phyloP scores from a whole-genome alignment of 92 coral and sea anemone species.

The Epizoanthus fatuus region DNA sequence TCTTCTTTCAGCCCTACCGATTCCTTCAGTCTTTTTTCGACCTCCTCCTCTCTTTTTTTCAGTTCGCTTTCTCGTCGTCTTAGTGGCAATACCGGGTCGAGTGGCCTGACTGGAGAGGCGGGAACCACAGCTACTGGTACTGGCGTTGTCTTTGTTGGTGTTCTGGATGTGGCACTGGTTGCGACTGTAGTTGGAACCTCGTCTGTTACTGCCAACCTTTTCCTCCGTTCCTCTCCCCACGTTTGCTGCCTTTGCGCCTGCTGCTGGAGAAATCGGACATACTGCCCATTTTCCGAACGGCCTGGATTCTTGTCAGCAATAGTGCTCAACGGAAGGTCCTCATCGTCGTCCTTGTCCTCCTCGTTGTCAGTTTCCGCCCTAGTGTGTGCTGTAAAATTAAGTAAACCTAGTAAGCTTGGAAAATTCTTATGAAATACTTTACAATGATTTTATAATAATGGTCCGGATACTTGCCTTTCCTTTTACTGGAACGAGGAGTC shows the following conservation, averaged over 20 bases:
- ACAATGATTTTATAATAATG: background rate
- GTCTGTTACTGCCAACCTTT: too few species aligned
- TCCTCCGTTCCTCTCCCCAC: too few species aligned
- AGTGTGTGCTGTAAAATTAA: conserved; percentile 25
- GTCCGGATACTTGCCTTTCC: conserved; percentile 24
- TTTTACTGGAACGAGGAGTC: conserved; percentile 13
- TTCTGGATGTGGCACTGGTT: background rate
- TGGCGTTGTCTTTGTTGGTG: conserved; percentile 6
- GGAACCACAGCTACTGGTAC: conserved; percentile 8
- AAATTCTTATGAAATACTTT: background rate
- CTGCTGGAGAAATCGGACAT: conserved; percentile 12
- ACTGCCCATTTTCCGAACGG: background rate
- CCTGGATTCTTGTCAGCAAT: too few species aligned
- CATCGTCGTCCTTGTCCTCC: conserved; percentile 28
- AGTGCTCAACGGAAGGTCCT: conserved; percentile 17
- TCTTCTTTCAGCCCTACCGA: background rate
- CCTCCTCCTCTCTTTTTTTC: conserved; percentile 4
- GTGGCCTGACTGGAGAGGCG: conserved; percentile 2
- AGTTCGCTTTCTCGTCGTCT: background rate
- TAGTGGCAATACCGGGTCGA: background rate
- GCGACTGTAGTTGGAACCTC: too few species aligned
- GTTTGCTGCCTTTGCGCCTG: background rate
- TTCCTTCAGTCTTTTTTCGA: background rate
- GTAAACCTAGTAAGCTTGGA: background rate
- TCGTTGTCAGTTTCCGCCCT: background rate